Evolutionary conservation across 2,888 invertebrate species (phyloP), one percentile per base, ranked within the genome.

Genomic region (Stictocephala bisonia): DNA sequence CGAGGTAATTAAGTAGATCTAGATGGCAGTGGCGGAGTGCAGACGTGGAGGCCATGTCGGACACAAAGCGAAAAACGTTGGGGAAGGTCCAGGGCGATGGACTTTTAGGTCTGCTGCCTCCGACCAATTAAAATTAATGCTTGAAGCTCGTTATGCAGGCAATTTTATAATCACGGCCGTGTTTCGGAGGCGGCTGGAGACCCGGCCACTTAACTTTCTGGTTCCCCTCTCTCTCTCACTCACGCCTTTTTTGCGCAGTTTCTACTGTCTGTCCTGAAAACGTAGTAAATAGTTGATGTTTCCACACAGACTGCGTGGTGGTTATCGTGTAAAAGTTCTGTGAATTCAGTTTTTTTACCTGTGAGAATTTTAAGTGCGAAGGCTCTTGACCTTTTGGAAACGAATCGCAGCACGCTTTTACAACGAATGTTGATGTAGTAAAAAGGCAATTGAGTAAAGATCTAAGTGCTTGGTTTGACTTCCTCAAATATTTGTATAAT

Each of bases 111-210:
- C 60, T 60, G 35, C 35, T 60, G 60, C 60, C 60, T 35, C 29
- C 60, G 60, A n/a, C 60, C 60, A 60, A 60, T 60, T 60, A 60
- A 60, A 60, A 60, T 60, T 60, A 60, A 60, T 60, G 60, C 35
- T 60, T 35, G 60, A 29, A 35, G 13, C 60, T 60, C 22, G 60
- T 60, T 60, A 60, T 60, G 60, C 60, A 29, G 56, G 40, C 60
- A 35, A 60, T 60, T 60, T 60, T 35, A 60, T 60, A 60, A 60
- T 60, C 60, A 60, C 60, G 40, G 35, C 35, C 35, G 60, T 60
- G 60, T 60, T 60, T 60, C 29, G 60, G 60, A 29, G 22, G 35
- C 56, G 29, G n/a, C n/a, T n/a, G n/a, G n/a, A 51, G 56, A 18
- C 3, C 31, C 4, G 40, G 3, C 18, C 60, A n/a, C n/a, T n/a